phyloP scores from a whole-genome alignment of 2,113 vertebrate genomes.

The Bos indicus region DNA sequence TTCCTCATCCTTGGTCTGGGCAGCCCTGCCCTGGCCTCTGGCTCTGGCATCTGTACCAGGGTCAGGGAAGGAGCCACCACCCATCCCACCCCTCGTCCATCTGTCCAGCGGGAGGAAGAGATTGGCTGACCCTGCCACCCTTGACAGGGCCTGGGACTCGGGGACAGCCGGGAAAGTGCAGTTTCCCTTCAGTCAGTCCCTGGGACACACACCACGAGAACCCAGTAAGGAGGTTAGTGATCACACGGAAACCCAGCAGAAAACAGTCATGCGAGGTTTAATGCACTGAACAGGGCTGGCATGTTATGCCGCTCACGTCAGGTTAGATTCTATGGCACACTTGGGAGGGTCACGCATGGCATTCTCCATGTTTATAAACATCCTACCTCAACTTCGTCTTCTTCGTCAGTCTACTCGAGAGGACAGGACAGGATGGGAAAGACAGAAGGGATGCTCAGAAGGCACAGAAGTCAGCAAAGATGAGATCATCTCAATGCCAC shows the following conservation, averaged over 20 bases:
- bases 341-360: background rate
- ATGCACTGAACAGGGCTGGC: slow-evolving; percentile 22
- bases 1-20: background rate
- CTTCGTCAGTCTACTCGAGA: slow-evolving; percentile 91
- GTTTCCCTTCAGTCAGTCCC: background rate
- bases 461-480: slow-evolving; percentile 53
- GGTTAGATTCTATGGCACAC: slow-evolving; percentile 68
- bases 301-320: slow-evolving; percentile 49
- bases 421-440: slow-evolving; percentile 67
- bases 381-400: slow-evolving; percentile 90
- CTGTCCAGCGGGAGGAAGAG: background rate
- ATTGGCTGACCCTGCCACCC: background rate
- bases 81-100: background rate
- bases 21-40: background rate
- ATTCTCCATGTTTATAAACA: slow-evolving; percentile 55
- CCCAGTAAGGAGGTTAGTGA: slow-evolving; percentile 31
- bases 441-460: slow-evolving; percentile 79
- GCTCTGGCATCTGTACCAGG: background rate
- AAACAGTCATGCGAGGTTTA: slow-evolving; percentile 47
- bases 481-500: background rate
- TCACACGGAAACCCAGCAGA: slow-evolving; percentile 47
- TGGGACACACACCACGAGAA: background rate
- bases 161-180: background rate
- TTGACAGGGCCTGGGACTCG: background rate
- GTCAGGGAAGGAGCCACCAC: background rate